phyloP scores from a whole-genome alignment of 1,140 invertebrate genomes.

The Xylocopa sonorina region DNA sequence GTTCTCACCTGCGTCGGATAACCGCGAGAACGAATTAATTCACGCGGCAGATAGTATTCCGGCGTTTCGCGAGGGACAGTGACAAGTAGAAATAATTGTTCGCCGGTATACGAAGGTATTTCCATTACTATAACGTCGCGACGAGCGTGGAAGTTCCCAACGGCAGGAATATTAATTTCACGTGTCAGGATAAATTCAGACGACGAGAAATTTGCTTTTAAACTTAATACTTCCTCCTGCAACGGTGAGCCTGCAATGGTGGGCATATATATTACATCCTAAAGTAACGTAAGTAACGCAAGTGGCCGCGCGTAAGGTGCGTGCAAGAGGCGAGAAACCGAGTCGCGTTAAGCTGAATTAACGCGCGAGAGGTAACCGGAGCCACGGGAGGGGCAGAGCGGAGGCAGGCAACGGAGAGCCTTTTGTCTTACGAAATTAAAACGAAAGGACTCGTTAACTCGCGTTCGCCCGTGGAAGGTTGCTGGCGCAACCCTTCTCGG shows the following conservation, averaged over 20 bases:
- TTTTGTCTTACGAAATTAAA: constrained; percentile 57
- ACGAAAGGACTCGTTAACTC: constrained; percentile 35
- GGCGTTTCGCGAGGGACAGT: not conserved
- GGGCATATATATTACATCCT: constrained; percentile 45
- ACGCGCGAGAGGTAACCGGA: constrained; percentile 55
- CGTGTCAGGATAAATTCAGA: constrained; percentile 28
- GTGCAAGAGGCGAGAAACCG: constrained; percentile 55
- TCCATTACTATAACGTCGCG: not conserved
- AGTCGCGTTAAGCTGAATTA: constrained; percentile 62
- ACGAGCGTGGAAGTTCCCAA: not conserved
- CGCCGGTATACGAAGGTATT: not conserved
- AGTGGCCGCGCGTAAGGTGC: constrained; percentile 48
- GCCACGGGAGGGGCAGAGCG: constrained; percentile 2
- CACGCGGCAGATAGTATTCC: not conserved
- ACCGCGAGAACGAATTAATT: not conserved
- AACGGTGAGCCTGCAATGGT: constrained; percentile 23
- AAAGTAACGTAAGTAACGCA: constrained; percentile 59
- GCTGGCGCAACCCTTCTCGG: not conserved
- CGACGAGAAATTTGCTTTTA: constrained; percentile 38
- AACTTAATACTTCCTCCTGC: constrained; percentile 64
- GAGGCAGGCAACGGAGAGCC: no score
- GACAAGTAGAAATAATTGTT: not conserved
- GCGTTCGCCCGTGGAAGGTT: not conserved
- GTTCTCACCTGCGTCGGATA: no score
- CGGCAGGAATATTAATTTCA: constrained; percentile 26